These are phyloP conservation scores for Sebastolobus alascanus DNA, from an alignment of 2,797 vertebrate genomes.

Conservation along the genomic window DNA sequence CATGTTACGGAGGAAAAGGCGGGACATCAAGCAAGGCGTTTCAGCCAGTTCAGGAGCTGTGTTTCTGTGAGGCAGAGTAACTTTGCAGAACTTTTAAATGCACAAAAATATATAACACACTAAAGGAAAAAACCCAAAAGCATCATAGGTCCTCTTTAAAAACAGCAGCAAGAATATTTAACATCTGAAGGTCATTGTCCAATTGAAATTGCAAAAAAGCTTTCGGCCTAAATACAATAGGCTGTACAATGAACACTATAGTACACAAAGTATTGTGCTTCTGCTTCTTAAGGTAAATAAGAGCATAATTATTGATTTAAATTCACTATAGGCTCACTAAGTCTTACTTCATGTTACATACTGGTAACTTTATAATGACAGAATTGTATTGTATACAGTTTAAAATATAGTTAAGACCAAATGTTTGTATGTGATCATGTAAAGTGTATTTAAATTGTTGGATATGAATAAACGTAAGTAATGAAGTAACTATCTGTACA, in stretches of 20 bases:
- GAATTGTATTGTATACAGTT: background rate
- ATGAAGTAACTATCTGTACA: background rate
- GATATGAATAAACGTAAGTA: background rate
- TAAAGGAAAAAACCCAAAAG: too few relatives aligned
- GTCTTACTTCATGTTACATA: background rate
- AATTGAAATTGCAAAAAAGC: background rate
- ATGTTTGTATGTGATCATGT: background rate
- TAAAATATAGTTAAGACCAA: background rate
- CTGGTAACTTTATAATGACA: background rate
- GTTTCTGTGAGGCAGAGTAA: too few relatives aligned
- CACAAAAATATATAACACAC: too few relatives aligned
- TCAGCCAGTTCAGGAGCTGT: too few relatives aligned
- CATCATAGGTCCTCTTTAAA: background rate
- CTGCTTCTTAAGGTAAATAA: background rate
- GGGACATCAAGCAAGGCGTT: too few relatives aligned
- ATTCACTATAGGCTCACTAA: background rate
- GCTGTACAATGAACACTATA: background rate
- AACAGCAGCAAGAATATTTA: background rate
- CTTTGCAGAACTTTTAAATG: too few relatives aligned
- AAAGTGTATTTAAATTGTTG: background rate
- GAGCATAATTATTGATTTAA: background rate
- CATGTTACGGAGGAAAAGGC: too few relatives aligned
- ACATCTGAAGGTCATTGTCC: background rate
- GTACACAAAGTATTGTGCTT: too few relatives aligned
- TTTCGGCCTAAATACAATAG: background rate